Base-by-base conservation (phyloP, 1,140 invertebrate species). In the Xylocopa sonorina region DNA sequence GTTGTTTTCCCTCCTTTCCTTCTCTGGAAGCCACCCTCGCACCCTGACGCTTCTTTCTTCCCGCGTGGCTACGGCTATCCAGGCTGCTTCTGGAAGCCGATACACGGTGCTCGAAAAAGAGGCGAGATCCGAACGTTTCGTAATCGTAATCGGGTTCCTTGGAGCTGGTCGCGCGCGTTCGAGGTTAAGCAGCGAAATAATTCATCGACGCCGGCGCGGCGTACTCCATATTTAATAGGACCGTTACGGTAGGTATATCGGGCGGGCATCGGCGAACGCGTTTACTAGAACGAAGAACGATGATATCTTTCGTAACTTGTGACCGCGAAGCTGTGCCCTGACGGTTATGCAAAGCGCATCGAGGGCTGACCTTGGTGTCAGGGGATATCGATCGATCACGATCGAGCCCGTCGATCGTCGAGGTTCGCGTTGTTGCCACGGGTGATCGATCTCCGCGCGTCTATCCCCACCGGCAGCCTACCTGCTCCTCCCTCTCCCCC, bases 71-170 rank as follows among this genome's bases (percentile, higher is more conserved):
- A 64, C 55, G 79, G 64, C 79, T 85, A 79, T 78, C 66, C 83
- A 60, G 58, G 58, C 58, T 63, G 27, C 67, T 73, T 79, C 32
- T 83, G 73, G 74, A 51, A 79, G 76, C 67, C 77, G 80, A 87
- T 87, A 87, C 77, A 78, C 68, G 82, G 79, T 84, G 85, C 72
- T 82, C 51, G 72, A 78, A 72, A 80, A 77, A 68, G 69, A 86
- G 53, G 66, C 74, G 51, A 38, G 12, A 2, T 12, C 6, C 24
- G 57, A 64, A 14, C 27, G 62, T 75, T 67, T 80, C 57, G 24
- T 32, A 16, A 18, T 43, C 43, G 53, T 16, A 7, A 32, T 10
- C 34, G 21, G 24, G 9, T 32, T 58, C 9, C 18, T 34, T n/a
- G n/a, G n/a, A n/a, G n/a, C n/a, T n/a, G n/a, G n/a, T n/a, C n/a